Percentiles rank a stretch among this genome's conserved stretches.
These are phyloP conservation scores for Nipponia nippon DNA, from an alignment of 2,113 vertebrate species.

Conservation along the genomic window DNA sequence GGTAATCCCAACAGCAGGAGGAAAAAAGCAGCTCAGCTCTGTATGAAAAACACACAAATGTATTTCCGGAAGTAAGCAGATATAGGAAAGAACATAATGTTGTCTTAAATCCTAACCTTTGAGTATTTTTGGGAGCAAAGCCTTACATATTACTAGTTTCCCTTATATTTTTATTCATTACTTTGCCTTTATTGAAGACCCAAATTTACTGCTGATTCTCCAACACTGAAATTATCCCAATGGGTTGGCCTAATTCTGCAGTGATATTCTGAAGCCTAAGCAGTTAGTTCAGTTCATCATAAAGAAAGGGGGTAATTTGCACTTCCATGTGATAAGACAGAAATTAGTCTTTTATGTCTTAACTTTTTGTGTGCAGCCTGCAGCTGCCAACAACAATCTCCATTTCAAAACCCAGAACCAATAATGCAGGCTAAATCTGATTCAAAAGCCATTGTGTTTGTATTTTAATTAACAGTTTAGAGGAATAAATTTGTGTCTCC, in stretches of 20 bases:
- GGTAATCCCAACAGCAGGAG: neutral
- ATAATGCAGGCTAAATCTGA: neutral
- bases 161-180: neutral
- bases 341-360: conserved; percentile 36
- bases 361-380: conserved; percentile 3
- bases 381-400: conserved; percentile 39
- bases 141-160: neutral
- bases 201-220: neutral
- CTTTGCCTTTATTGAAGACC: neutral
- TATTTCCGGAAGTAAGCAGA: neutral
- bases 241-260: neutral
- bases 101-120: neutral
- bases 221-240: neutral
- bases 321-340: neutral
- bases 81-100: neutral
- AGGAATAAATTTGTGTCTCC: neutral
- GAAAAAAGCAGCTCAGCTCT: neutral
- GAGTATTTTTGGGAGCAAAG: neutral
- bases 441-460: neutral
- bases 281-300: neutral
- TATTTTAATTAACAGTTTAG: conserved; percentile 29
- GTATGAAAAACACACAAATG: neutral
- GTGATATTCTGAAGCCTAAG: neutral
- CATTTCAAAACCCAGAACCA: conserved; percentile 41
- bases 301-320: conserved; percentile 17